A percentile compares a stretch with the other conserved stretches of the same genome.
Conservation (phyloP, 2,797 vertebrate genomes). For the Coregonus suidteri region DNA sequence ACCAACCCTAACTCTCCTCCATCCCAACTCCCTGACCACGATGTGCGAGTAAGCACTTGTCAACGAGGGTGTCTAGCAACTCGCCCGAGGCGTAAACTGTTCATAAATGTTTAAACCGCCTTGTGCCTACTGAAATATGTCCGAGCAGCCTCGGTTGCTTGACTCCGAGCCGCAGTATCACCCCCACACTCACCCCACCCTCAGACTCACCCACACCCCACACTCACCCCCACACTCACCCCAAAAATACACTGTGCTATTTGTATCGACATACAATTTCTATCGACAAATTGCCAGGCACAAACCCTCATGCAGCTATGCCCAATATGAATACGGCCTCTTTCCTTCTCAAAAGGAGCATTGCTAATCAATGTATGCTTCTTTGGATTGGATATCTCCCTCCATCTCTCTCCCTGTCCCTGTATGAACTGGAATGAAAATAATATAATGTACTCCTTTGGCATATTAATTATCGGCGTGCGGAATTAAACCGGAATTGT, state of each 20-base stretch:
- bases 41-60: slow-evolving; percentile 4
- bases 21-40: not conserved
- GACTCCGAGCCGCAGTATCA: not conserved
- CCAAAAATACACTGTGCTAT: not conserved
- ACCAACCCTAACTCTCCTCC: not conserved
- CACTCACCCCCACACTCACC: not conserved
- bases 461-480: not conserved
- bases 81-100: not conserved
- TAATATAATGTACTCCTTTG: not conserved
- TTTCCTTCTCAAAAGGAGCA: not conserved
- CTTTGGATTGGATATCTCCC: not conserved
- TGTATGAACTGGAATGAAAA: slow-evolving; percentile 7
- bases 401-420: slow-evolving; percentile 3
- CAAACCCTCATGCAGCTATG: not conserved
- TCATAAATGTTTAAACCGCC: slow-evolving; percentile 10
- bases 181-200: not conserved
- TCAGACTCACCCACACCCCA: not conserved
- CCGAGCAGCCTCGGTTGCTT: not conserved
- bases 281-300: not conserved
- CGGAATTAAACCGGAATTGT: not conserved
- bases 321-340: not conserved
- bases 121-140: slow-evolving; percentile 5
- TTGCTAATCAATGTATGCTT: not conserved
- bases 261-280: not conserved
- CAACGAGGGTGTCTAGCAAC: slow-evolving; percentile 5